These are phyloP conservation scores for Papilio protenor DNA, from an alignment of 2,888 invertebrate genomes.

Conservation along the genomic window DNA sequence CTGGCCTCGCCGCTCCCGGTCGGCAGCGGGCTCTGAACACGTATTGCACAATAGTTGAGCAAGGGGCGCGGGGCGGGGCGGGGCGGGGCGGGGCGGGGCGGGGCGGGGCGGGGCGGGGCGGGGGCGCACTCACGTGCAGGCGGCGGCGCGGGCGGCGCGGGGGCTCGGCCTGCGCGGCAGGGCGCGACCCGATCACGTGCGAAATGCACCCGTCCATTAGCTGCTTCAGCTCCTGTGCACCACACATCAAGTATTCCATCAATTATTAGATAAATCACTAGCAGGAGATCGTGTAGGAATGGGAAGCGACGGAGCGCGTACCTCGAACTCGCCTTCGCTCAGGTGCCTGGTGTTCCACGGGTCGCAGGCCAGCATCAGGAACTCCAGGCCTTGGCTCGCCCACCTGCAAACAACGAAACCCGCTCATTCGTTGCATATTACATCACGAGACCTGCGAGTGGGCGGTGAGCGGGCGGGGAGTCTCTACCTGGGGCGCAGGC, in stretches of 20 bases:
- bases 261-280: too few species aligned
- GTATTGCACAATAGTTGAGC: background rate
- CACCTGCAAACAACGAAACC: slow-evolving; percentile 78
- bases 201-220: slow-evolving; percentile 94
- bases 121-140: slow-evolving; percentile 55
- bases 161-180: slow-evolving; percentile 53
- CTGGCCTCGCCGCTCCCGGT: slow-evolving; percentile 53
- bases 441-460: too few species aligned
- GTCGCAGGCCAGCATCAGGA: slow-evolving; percentile 93
- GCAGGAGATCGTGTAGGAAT: background rate
- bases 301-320: slow-evolving; percentile 51
- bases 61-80: background rate
- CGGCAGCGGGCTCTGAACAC: slow-evolving; percentile 61
- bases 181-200: slow-evolving; percentile 91
- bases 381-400: slow-evolving; percentile 95
- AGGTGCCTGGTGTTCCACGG: slow-evolving; percentile 91
- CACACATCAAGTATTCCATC: background rate
- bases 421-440: too few species aligned
- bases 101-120: background rate
- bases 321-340: slow-evolving; percentile 91
- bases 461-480: background rate
- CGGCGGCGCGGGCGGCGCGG: slow-evolving; percentile 52
- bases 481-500: slow-evolving; percentile 86
- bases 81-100: background rate
- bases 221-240: slow-evolving; percentile 84